phyloP scores from a whole-genome alignment of 2,797 vertebrate species.

The Fundulus diaphanus region DNA sequence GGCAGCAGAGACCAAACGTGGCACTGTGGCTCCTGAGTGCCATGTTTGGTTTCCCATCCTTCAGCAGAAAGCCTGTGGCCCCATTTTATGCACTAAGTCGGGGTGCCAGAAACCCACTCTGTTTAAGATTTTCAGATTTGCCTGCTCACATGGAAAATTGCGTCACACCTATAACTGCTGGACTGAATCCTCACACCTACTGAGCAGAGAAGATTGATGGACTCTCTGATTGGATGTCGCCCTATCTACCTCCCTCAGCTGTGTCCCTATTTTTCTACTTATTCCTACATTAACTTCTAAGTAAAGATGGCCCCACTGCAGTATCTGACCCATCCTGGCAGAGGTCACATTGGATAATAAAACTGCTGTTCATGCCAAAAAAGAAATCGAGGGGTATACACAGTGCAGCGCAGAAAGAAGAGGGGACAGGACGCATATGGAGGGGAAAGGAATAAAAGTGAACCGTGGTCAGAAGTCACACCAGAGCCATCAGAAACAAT shows the following conservation, averaged over 20 bases:
- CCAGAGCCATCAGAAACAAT: background rate
- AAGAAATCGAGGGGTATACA: conserved; percentile 35
- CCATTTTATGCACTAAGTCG: conserved; percentile 29
- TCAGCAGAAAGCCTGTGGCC: conserved; percentile 32
- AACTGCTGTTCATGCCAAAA: conserved; percentile 64
- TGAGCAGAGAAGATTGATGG: conserved; percentile 15
- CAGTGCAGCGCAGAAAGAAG: conserved; percentile 27
- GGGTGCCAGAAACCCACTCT: conserved; percentile 11
- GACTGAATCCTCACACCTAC: conserved; percentile 25
- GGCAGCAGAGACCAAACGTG: conserved; percentile 55
- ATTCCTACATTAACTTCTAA: conserved; percentile 47
- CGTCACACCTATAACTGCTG: conserved; percentile 17
- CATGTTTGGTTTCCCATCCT: conserved; percentile 42
- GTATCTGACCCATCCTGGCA: conserved; percentile 68
- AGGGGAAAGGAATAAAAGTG: conserved; percentile 1
- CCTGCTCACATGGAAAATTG: conserved; percentile 13
- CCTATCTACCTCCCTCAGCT: conserved; percentile 24
- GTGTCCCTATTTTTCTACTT: conserved; percentile 14
- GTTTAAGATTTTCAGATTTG: conserved; percentile 3
- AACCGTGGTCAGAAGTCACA: conserved; percentile 12
- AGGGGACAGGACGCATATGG: conserved; percentile 31
- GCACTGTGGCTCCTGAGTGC: conserved; percentile 45
- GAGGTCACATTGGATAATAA: conserved; percentile 64
- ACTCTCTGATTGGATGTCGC: conserved; percentile 33
- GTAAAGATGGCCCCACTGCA: conserved; percentile 55